Conservation (phyloP, 2,888 invertebrate species). For the Campopleginae sp. region DNA sequence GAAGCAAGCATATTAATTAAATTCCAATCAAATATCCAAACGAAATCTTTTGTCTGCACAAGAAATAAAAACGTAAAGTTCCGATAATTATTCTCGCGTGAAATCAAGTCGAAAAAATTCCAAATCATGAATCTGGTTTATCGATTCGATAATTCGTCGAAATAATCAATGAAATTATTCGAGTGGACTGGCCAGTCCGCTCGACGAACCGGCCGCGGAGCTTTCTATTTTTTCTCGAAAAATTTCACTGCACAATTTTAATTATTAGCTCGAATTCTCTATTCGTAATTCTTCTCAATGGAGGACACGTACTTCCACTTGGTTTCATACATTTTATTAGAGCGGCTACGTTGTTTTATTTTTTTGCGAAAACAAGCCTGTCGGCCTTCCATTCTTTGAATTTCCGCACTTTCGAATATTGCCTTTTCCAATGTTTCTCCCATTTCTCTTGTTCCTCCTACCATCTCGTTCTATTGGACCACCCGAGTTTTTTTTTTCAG, state of each 20-base stretch:
- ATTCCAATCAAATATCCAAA: no score
- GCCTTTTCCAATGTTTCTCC: neutral
- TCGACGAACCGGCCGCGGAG: neutral
- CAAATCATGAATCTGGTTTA: neutral
- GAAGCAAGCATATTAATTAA: no score
- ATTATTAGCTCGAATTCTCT: no score
- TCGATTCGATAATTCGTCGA: neutral
- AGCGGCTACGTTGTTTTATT: neutral
- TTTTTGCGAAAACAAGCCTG: neutral
- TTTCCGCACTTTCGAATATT: constrained; percentile 6
- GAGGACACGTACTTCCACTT: constrained; percentile 9
- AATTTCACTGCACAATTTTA: neutral
- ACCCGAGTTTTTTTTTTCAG: neutral
- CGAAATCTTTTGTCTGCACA: no score
- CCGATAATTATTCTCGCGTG: neutral
- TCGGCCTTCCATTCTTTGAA: neutral
- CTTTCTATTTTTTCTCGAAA: neutral
- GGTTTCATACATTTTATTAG: constrained; percentile 32
- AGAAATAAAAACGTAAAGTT: neutral
- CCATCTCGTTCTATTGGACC: neutral
- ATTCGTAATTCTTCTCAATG: neutral
- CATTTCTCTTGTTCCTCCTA: neutral
- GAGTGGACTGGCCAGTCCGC: neutral
- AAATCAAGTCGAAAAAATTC: neutral
- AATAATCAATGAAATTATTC: neutral